Conservation (phyloP, 2,113 vertebrate species). For the Arvicanthis niloticus region DNA sequence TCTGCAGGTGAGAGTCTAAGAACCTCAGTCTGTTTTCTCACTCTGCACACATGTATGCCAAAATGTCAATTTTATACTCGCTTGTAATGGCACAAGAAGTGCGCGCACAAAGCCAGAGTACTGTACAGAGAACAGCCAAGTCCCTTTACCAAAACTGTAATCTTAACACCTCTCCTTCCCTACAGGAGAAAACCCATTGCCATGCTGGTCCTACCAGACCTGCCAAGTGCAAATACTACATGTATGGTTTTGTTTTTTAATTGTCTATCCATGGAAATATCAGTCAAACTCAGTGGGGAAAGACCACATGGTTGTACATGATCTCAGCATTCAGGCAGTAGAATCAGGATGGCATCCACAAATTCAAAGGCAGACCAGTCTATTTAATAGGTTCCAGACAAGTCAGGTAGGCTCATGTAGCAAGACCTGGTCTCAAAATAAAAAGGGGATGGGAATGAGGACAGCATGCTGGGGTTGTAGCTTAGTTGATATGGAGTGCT, state of each 20-base stretch:
- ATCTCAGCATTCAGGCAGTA: not conserved
- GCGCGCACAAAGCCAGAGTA: not conserved
- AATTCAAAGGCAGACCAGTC: not conserved
- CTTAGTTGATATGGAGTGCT: not conserved
- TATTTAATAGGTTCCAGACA: not conserved
- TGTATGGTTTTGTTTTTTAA: not conserved
- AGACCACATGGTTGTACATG: not conserved
- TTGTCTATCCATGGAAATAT: not conserved
- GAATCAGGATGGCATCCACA: not conserved
- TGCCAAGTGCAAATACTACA: not conserved
- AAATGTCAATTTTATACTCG: not conserved
- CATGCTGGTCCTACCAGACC: not conserved
- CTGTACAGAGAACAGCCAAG: not conserved
- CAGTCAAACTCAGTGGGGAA: not conserved
- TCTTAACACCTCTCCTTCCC: not conserved
- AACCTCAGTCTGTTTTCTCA: not conserved
- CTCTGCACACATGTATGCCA: not conserved
- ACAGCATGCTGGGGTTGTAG: not conserved
- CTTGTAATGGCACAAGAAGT: not conserved
- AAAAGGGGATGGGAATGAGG: not conserved
- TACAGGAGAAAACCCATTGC: not conserved
- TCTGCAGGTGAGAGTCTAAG: slow-evolving; percentile 89
- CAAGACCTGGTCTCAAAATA: not conserved
- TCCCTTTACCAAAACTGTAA: not conserved
- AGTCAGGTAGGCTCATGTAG: not conserved